Base-by-base conservation (phyloP, 2,113 vertebrate species). In the Vidua macroura region DNA sequence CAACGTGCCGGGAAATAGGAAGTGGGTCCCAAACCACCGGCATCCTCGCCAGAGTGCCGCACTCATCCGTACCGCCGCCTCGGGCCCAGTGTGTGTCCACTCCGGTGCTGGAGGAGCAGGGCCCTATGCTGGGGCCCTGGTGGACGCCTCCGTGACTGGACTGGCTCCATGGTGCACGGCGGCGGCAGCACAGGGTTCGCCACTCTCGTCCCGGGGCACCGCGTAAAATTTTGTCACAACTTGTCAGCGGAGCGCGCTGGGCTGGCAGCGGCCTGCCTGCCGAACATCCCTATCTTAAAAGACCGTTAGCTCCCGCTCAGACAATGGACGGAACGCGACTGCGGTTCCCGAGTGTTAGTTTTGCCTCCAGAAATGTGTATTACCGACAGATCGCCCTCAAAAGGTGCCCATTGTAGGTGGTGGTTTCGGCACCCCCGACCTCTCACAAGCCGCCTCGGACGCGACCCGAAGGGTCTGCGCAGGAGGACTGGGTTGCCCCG, bases 31-130 rank as follows among this genome's bases (percentile, higher is more conserved):
- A 24, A 14, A 11, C 5, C 28, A 48, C 11, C 10, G 33, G 8
- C 58, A 68, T 13, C 13, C 27, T 10, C 8, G 3, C 37, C 13
- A 1, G 31, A 6, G 22, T 2, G 52, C 8, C 2, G 16, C 16
- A 15, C 27, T 30, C 19, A 4, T 22, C 41, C 15, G 25, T 5
- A 35, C 18, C 6, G 2, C 43, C 24, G 3, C 21, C 51, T 10
- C 21, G 25, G 74, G 43, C 27, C 4, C 23, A 4, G 16, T 15
- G 35, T 1, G 9, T 7, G 28, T 13, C 25, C 27, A 37, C 28
- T 19, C 20, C 30, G 13, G 11, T 12, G 66, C 7, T 9, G 30
- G 46, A 52, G 67, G 15, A 37, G 60, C 48, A 37, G 9, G 51
- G 35, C 11, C 4, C 28, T 10, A 3, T 7, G 18, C 28, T 8